Evolutionary conservation across 2,113 vertebrate species (phyloP).

Genomic region (Ifrita kowaldi): DNA sequence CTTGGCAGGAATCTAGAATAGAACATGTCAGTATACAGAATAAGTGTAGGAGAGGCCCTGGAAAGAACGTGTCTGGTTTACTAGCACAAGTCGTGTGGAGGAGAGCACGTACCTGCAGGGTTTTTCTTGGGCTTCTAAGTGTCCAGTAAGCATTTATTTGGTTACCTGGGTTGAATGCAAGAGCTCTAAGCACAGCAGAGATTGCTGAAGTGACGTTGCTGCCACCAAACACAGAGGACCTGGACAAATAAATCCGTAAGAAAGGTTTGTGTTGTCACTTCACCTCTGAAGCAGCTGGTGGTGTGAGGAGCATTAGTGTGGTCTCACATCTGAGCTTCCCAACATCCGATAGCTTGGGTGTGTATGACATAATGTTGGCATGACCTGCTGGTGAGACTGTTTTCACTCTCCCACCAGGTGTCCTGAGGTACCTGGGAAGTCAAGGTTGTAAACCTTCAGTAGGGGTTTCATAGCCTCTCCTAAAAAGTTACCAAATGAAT

Average conservation of each 20-base stretch:
- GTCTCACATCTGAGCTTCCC: background rate
- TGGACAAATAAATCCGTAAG: rapidly evolving
- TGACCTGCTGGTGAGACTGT: background rate
- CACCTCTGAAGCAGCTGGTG: background rate
- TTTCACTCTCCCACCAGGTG: background rate
- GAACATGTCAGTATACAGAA: background rate
- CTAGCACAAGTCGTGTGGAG: background rate
- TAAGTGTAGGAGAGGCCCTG: background rate
- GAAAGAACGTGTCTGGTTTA: background rate
- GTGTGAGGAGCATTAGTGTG: background rate
- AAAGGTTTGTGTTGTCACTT: background rate
- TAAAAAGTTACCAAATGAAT: background rate
- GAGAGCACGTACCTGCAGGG: rapidly evolving
- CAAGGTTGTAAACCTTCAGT: background rate
- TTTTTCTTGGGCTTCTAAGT: background rate
- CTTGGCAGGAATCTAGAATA: background rate
- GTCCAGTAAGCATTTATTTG: background rate
- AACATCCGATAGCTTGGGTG: background rate
- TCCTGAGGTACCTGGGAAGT: background rate
- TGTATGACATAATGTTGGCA: background rate
- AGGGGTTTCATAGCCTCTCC: background rate
- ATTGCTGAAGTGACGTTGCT: background rate
- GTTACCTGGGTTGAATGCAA: background rate
- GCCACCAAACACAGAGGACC: background rate
- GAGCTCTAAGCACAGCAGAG: background rate